These are phyloP conservation scores for Tachina lurida DNA, from an alignment of 2,888 invertebrate genomes.

Conservation along the genomic window DNA sequence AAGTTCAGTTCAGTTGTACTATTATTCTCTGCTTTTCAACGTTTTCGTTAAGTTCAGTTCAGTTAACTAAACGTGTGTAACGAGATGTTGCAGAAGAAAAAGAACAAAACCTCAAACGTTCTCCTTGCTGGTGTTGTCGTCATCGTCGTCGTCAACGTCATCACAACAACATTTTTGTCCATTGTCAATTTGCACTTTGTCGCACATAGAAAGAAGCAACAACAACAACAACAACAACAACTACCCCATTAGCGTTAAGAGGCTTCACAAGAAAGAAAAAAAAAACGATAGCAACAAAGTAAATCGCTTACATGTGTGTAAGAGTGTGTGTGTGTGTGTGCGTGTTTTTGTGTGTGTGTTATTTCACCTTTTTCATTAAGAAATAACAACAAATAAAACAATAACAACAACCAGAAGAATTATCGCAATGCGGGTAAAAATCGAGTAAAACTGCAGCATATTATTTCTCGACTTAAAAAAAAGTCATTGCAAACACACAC, in stretches of 20 bases:
- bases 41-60: conserved; percentile 73
- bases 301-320: background rate
- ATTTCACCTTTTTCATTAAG: conserved; percentile 68
- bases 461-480: conserved; percentile 46
- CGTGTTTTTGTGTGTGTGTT: conserved; percentile 59
- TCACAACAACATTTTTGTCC: conserved; percentile 65
- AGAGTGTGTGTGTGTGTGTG: no score
- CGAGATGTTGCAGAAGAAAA: conserved; percentile 53
- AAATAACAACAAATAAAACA: conserved; percentile 46
- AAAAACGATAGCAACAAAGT: conserved; percentile 47
- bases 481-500: background rate
- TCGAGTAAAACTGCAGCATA: conserved; percentile 58
- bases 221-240: conserved; percentile 50
- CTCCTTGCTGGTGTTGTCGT: conserved; percentile 21
- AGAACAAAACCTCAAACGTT: conserved; percentile 57
- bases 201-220: conserved; percentile 47
- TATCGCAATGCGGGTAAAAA: conserved; percentile 72
- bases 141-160: conserved; percentile 19
- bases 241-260: conserved; percentile 66
- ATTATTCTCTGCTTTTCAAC: conserved; percentile 16
- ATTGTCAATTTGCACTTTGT: conserved; percentile 72
- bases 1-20: conserved; percentile 47
- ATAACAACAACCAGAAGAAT: conserved; percentile 48
- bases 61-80: conserved; percentile 67
- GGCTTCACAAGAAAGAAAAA: conserved; percentile 48